Evolutionary conservation across 2,113 vertebrate species (phyloP), one percentile per base, ranked within the genome.

Genomic region (Glaucomys volans): DNA sequence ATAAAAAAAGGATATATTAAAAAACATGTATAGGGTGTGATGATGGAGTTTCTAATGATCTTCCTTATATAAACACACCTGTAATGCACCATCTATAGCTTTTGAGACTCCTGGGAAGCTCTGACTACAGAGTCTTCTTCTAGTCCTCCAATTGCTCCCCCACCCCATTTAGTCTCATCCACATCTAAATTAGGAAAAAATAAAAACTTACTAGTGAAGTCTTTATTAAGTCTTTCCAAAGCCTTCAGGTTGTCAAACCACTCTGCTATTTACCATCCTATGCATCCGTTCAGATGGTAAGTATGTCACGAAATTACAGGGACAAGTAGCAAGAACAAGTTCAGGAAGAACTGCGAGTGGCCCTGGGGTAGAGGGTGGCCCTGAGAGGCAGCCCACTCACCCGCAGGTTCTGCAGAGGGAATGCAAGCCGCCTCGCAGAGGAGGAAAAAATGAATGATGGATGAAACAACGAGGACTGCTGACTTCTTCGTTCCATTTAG

Each of bases 41-140:
- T 37, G 17, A 17, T 54, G 14, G 59, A 82, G 26, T 37, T 16
- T 86, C 80, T 75, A 37, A 4, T 1, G 3, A 35, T 28, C 59
- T 69, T 87, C 52, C n/a, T 86, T 47, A 5, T 13, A 42, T 50
- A 67, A 57, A 67, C 47, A 66, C 5, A 76, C 11, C 35, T 1
- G 2, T 0, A 35, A 30, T 5, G 11, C 2, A 24, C 28, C 22
- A 13, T 8, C 3, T 35, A 76, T 3, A 3, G 54, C 5, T 22
- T 83, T 28, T 1, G 62, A 4, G 20, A 77, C 13, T 44, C 26
- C 5, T 14, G 18, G 30, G 40, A 81, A 42, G 59, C 75, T 67
- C 32, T 75, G 28, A 67, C 22, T 40, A 77, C 50, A 52, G 13
- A 50, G 47, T 86, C 57, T 22, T 62, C 90, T 64, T 40, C 32